Percentiles rank a stretch among this genome's conserved stretches.
These are phyloP conservation scores for Sebastolobus alascanus DNA, from an alignment of 2,797 vertebrate genomes.

Conservation along the genomic window DNA sequence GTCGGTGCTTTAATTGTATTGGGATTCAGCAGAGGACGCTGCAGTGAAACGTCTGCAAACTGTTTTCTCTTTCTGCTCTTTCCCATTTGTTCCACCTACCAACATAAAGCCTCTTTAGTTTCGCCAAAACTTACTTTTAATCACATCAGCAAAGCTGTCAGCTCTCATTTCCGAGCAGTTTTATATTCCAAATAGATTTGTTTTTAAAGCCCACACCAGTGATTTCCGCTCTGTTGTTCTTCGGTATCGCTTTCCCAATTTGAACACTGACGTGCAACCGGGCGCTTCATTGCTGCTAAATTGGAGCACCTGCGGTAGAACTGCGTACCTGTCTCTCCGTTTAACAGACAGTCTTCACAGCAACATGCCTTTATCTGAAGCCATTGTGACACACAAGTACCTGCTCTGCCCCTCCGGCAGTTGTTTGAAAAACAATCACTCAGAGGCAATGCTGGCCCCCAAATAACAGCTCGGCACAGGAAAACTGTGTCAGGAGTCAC, in stretches of 20 bases:
- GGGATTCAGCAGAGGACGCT: background rate
- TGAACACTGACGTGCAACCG: constrained; percentile 38
- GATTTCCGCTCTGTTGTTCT: constrained; percentile 22
- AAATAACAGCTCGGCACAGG: constrained; percentile 20
- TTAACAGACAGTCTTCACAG: constrained; percentile 33
- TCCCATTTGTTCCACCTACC: constrained; percentile 25
- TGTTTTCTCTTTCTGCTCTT: constrained; percentile 13
- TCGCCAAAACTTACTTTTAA: constrained; percentile 42
- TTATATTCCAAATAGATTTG: constrained; percentile 36
- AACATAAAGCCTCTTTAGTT: constrained; percentile 29
- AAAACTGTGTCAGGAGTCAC: constrained; percentile 34
- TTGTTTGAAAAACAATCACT: constrained; percentile 41
- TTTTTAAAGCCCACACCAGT: constrained; percentile 17
- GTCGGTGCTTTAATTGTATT: background rate
- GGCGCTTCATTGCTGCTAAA: constrained; percentile 33
- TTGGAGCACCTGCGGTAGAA: constrained; percentile 34
- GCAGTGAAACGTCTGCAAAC: constrained; percentile 9
- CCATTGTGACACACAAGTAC: constrained; percentile 24
- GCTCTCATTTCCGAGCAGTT: constrained; percentile 30
- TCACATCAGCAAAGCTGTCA: constrained; percentile 45
- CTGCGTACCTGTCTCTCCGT: background rate
- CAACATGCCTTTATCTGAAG: constrained; percentile 22
- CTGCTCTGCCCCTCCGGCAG: constrained; percentile 29
- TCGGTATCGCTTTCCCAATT: constrained; percentile 9
- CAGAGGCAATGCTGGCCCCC: constrained; percentile 14